Base-by-base conservation (phyloP, 1,140 invertebrate species). In the Aradophagus sp. region DNA sequence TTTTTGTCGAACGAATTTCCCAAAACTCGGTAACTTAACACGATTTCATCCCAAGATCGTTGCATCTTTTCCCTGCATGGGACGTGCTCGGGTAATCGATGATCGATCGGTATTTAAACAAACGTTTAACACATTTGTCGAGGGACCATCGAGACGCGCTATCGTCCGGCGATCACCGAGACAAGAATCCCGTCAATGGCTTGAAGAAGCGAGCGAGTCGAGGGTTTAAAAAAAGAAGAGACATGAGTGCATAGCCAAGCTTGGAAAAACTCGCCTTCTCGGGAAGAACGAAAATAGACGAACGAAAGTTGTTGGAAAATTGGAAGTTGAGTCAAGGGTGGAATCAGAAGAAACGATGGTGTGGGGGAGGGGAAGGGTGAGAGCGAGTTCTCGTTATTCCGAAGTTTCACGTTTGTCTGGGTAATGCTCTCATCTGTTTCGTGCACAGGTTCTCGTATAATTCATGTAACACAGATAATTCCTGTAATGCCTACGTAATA, bases 401-500 rank as follows among this genome's bases (percentile, higher is more conserved):
- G 82, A 82, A 81, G 80, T 80, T 82, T 73, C 75, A 76, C 76
- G 77, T 77, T 76, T 77, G 74, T 78, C 76, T 76, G 72, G 83
- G 79, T 84, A 81, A 80, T 81, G 77, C 77, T 78, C 77, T 36
- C n/a, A 6, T n/a, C 13, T 20, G 36, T 27, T 2, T 45, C 48
- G 52, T 19, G 45, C 39, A 34, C 41, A 11, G 11, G 39, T 35
- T 39, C 42, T 55, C 23, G 79, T 84, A 47, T 59, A 82, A 82
- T 82, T 81, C 77, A 50, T 80, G 80, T 84, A 83, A 82, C 82
- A 80, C 78, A 74, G 75, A 82, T 84, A 84, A 83, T 83, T 80
- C 78, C 79, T 78, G 80, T 83, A 83, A 83, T 83, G 76, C 76
- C 76, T 76, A 77, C 81, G 80, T 84, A 83, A 84, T 77, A 75